Evolutionary conservation across 1,140 invertebrate genomes (phyloP).

Genomic region (Macrobrachium rosenbergii): DNA sequence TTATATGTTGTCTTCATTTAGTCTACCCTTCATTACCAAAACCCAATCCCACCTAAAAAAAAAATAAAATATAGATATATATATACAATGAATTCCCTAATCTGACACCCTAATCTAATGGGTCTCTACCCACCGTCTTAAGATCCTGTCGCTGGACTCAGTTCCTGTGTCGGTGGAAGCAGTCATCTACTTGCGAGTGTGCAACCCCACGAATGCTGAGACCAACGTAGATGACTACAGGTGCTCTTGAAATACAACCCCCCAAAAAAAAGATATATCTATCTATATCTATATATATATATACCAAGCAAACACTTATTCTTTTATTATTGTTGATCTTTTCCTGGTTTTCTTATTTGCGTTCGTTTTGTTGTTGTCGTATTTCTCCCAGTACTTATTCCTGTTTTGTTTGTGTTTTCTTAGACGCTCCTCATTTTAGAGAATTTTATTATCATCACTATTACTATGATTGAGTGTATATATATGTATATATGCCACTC

Average conservation of each 20-base stretch:
- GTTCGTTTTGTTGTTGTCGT: too few species aligned
- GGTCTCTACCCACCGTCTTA: slow-evolving; percentile 25
- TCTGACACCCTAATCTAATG: background rate
- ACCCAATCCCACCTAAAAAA: too few species aligned
- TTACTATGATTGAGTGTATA: slow-evolving; percentile 1
- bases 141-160: slow-evolving; percentile 76
- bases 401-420: too few species aligned
- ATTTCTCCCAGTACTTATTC: too few species aligned
- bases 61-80: background rate
- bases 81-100: background rate
- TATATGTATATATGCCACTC: background rate
- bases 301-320: background rate
- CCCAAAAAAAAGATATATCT: too few species aligned
- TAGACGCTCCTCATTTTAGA: background rate
- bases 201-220: slow-evolving; percentile 72
- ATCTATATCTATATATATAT: too few species aligned
- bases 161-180: slow-evolving; percentile 77
- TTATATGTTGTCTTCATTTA: too few species aligned
- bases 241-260: slow-evolving; percentile 66
- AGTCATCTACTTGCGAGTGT: slow-evolving; percentile 74
- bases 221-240: slow-evolving; percentile 71
- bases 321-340: slow-evolving; percentile 1
- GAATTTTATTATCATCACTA: background rate
- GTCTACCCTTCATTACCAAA: too few species aligned
- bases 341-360: background rate